phyloP scores from a whole-genome alignment of 1,140 invertebrate species.

The Marisa cornuarietis region DNA sequence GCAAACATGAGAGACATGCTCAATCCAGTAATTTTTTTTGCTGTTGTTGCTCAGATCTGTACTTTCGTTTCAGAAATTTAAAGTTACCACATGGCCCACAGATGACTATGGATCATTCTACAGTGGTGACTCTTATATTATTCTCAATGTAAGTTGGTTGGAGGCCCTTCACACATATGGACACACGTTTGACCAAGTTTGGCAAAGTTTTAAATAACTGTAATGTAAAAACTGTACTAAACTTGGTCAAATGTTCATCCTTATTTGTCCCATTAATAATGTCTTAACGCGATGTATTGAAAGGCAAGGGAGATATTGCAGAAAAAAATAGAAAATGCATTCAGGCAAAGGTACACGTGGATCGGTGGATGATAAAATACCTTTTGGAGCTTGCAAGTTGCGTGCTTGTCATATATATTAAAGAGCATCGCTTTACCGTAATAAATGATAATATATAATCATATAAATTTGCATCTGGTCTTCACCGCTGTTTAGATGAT shows the following conservation, averaged over 20 bases:
- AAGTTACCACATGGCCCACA: slow-evolving; percentile 78
- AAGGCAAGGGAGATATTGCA: background rate
- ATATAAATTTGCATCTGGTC: too few relatives aligned
- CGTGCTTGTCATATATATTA: background rate
- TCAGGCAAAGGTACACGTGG: background rate
- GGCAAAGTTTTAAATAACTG: too few relatives aligned
- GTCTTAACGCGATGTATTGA: background rate
- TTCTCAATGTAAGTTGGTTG: slow-evolving; percentile 79
- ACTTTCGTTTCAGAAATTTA: slow-evolving; percentile 75
- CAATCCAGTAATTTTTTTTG: too few relatives aligned
- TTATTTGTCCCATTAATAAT: too few relatives aligned
- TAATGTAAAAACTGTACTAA: too few relatives aligned
- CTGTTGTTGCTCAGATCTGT: background rate
- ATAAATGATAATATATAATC: background rate
- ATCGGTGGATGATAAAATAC: background rate
- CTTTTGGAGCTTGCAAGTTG: background rate
- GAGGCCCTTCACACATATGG: too few relatives aligned
- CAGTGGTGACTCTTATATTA: slow-evolving; percentile 88
- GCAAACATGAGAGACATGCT: too few relatives aligned
- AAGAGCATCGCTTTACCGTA: background rate
- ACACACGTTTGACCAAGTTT: too few relatives aligned
- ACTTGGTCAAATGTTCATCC: too few relatives aligned
- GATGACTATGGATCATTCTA: slow-evolving; percentile 89
- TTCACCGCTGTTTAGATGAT: too few relatives aligned
- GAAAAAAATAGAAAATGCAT: background rate